Percentiles rank a stretch among this genome's conserved stretches.
These are phyloP conservation scores for Urocyon cinereoargenteus DNA, from an alignment of 2,797 vertebrate species.

Conservation along the genomic window DNA sequence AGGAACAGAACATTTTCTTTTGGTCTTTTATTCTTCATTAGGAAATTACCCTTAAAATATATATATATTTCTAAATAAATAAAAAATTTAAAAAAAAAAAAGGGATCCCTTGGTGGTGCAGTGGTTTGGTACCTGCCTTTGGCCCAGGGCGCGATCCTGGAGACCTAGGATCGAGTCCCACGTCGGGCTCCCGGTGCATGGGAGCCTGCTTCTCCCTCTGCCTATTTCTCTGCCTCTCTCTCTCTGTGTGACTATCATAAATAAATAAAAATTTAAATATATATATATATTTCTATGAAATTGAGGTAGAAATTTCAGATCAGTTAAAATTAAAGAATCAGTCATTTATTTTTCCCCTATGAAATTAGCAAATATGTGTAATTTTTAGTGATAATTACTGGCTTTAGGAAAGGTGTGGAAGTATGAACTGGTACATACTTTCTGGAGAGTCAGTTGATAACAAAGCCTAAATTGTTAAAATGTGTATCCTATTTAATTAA, in stretches of 20 bases:
- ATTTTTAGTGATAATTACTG: not conserved
- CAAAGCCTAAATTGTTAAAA: not conserved
- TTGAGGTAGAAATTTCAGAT: constrained; percentile 54
- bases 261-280: too few relatives aligned
- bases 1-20: constrained; percentile 33
- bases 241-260: too few relatives aligned
- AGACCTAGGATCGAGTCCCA: too few relatives aligned
- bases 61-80: not conserved
- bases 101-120: too few relatives aligned
- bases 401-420: not conserved
- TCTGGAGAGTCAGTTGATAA: not conserved
- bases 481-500: constrained; percentile 1
- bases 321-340: constrained; percentile 53
- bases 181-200: too few relatives aligned
- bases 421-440: not conserved
- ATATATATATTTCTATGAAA: not conserved
- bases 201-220: too few relatives aligned
- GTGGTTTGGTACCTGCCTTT: too few relatives aligned
- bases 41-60: constrained; percentile 57
- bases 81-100: too few relatives aligned
- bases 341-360: constrained; percentile 42
- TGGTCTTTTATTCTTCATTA: constrained; percentile 55
- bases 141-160: too few relatives aligned
- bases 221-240: too few relatives aligned
- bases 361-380: constrained; percentile 58